phyloP scores from a whole-genome alignment of 1,140 invertebrate species.

The Bombus pyrosoma region DNA sequence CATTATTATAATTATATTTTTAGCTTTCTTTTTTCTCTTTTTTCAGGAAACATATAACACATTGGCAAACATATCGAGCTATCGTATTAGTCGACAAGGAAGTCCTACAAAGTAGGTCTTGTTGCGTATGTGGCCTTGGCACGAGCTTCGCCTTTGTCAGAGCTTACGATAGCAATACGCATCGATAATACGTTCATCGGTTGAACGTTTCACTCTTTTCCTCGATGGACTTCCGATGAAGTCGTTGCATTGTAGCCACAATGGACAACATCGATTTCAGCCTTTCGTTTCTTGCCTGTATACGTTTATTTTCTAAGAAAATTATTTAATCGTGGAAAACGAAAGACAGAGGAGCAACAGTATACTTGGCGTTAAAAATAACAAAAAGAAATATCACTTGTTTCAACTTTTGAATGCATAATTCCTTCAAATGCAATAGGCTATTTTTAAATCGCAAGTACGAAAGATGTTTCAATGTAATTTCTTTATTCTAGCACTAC shows the following conservation, averaged over 20 bases:
- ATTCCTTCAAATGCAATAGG: too few species aligned
- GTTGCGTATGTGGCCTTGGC: constrained; percentile 62
- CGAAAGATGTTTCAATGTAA: too few species aligned
- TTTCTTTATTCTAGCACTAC: too few species aligned
- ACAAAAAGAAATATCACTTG: neutral
- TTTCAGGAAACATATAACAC: neutral
- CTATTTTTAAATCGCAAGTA: too few species aligned
- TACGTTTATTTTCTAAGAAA: neutral
- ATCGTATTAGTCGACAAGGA: constrained; percentile 50
- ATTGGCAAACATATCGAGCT: constrained; percentile 15
- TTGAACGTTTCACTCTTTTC: neutral
- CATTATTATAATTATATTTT: too few species aligned
- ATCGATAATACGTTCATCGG: constrained; percentile 14
- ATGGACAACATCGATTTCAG: neutral
- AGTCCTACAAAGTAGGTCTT: constrained; percentile 71
- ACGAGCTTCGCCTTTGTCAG: constrained; percentile 38
- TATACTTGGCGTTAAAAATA: neutral
- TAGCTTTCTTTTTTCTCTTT: neutral
- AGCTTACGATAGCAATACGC: constrained; percentile 45
- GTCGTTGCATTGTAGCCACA: too few species aligned
- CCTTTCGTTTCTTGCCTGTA: neutral
- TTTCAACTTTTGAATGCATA: too few species aligned
- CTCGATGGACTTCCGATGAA: neutral
- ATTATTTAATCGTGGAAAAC: neutral
- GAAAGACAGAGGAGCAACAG: neutral